A percentile compares a stretch with the other conserved stretches of the same genome.
Evolutionary conservation across 2,888 invertebrate genomes (phyloP).

Genomic region (Andrena dorsata): DNA sequence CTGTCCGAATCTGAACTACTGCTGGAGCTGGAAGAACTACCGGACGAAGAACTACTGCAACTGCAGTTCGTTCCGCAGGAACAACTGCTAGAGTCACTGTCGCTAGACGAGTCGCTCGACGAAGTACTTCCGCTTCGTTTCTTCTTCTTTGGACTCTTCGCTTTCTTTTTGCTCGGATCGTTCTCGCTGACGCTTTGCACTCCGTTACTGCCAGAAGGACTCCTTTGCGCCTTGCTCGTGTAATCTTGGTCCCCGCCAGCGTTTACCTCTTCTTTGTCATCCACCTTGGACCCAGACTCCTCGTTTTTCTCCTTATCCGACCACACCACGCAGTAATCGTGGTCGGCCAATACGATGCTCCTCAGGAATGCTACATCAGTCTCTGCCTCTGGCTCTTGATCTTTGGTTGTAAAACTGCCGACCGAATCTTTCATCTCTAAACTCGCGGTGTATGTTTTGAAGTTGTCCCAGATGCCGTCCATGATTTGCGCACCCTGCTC

Average conservation of each 20-base stretch:
- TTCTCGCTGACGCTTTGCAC: slow-evolving; percentile 64
- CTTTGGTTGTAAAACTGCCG: slow-evolving; percentile 52
- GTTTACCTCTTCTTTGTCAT: slow-evolving; percentile 65
- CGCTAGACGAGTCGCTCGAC: slow-evolving; percentile 92
- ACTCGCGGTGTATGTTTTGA: slow-evolving; percentile 90
- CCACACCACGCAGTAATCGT: slow-evolving; percentile 89
- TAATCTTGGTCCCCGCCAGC: slow-evolving; percentile 50
- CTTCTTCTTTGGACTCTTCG: slow-evolving; percentile 83
- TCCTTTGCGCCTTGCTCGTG: slow-evolving; percentile 67
- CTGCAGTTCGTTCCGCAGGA: slow-evolving; percentile 94
- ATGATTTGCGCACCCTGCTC: slow-evolving; percentile 88
- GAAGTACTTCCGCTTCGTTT: slow-evolving; percentile 87
- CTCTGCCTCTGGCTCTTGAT: slow-evolving; percentile 67
- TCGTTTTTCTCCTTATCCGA: slow-evolving; percentile 68
- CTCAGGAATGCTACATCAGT: slow-evolving; percentile 75
- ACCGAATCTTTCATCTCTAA: slow-evolving; percentile 85
- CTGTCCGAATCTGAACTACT: slow-evolving; percentile 87
- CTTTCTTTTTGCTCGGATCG: slow-evolving; percentile 71
- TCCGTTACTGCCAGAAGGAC: slow-evolving; percentile 76
- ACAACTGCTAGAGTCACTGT: slow-evolving; percentile 91
- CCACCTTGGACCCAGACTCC: slow-evolving; percentile 27
- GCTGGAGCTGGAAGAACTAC: slow-evolving; percentile 87
- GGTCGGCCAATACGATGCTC: slow-evolving; percentile 87
- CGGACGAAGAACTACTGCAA: slow-evolving; percentile 91
- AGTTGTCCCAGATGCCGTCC: slow-evolving; percentile 92